Evolutionary conservation across 2,888 invertebrate genomes (phyloP).

Genomic region (Troides aeacus): DNA sequence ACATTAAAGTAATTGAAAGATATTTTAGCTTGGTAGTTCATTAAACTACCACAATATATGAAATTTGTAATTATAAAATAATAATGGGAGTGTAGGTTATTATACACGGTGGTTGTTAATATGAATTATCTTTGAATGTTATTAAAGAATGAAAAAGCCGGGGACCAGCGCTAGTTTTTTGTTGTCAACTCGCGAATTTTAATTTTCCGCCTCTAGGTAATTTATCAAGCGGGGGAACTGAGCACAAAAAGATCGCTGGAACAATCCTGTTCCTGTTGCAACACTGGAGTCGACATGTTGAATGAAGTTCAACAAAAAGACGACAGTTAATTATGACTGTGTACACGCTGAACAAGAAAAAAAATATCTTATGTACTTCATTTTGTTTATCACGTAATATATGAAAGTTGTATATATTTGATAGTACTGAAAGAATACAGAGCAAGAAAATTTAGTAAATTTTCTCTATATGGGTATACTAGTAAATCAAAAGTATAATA

Average conservation of each 20-base stretch:
- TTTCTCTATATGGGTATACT: no score
- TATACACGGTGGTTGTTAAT: neutral
- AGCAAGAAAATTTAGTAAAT: no score
- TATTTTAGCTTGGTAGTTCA: no score
- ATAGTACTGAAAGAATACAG: no score
- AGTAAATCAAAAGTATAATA: no score
- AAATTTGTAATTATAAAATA: neutral
- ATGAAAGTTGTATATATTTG: no score
- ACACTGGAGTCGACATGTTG: conserved; percentile 28
- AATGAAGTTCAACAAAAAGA: conserved; percentile 27
- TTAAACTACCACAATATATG: no score
- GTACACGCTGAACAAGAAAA: conserved; percentile 5
- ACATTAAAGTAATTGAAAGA: no score
- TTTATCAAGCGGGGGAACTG: conserved; percentile 48
- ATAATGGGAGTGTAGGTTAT: neutral
- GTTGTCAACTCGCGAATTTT: conserved; percentile 43
- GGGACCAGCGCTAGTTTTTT: conserved; percentile 18
- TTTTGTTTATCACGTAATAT: neutral
- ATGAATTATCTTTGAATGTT: conserved; percentile 18
- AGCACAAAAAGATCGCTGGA: conserved; percentile 27
- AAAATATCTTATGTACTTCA: conserved; percentile 4
- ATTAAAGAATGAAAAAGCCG: conserved; percentile 10
- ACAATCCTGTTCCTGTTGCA: conserved; percentile 27
- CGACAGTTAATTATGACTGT: conserved; percentile 23
- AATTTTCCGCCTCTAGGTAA: conserved; percentile 54